Evolutionary conservation across 2,888 invertebrate species (phyloP), one percentile per base, ranked within the genome.

Genomic region (Ganaspis brasiliensis): DNA sequence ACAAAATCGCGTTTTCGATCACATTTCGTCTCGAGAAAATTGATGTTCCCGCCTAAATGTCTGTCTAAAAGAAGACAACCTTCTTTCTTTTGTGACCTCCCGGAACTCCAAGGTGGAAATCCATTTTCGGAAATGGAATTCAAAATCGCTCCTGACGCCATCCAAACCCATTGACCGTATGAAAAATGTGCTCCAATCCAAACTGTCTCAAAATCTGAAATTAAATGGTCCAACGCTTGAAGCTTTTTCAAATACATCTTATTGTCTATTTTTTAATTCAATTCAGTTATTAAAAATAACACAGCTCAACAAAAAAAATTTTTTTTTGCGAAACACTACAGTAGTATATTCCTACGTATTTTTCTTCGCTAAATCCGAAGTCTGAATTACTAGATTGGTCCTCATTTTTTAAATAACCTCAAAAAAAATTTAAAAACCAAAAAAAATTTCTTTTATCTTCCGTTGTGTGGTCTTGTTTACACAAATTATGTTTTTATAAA

Each of bases 31-130:
- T 93, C 93, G 56, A 93, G 82, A 79, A 93, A 93, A 0, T 92
- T 91, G 0, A 93, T 92, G 0, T 90, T 82, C 10, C 92, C 91
- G 0, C 91, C 86, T 0, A 90, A 88, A 80, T 93, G 93, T 1
- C 93, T 86, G 79, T 93, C 93, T 4, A 93, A 82, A 57, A 93
- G 91, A 0, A 93, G 87, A 67, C 93, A 93, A 0, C 93, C 93
- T 59, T 89, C 92, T 76, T 84, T 83, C 63, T 76, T 84, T 35
- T 85, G 82, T 5, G 85, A 78, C 21, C 83, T 81, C 19, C 84
- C 85, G 45, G 81, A 84, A 72, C 80, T 76, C 86, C 86, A 82
- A 0, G 86, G 83, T 59, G 85, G 83, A 78, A 84, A 86, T 61
- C 87, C 85, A 71, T 72, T 80, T 37, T 83, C 81, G 8, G 80